These are phyloP conservation scores for Oryzias celebensis DNA, from an alignment of 2,113 vertebrate species.

Conservation along the genomic window DNA sequence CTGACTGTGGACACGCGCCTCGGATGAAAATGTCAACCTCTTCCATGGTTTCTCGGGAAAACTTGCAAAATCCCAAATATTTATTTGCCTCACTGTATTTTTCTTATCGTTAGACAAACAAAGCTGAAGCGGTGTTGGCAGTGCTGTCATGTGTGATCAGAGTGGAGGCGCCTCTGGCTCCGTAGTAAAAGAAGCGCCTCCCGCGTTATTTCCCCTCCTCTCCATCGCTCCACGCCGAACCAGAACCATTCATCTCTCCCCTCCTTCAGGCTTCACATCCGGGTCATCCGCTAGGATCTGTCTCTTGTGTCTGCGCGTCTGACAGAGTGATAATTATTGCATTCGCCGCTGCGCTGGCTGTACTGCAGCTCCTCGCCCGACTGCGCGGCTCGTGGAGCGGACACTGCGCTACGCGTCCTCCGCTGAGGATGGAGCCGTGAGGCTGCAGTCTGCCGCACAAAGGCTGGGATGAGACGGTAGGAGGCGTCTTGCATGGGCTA, in stretches of 20 bases:
- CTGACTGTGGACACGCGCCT: too few species aligned
- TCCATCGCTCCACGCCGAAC: slow-evolving; percentile 69
- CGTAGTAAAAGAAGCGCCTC: slow-evolving; percentile 63
- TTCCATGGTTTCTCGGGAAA: too few species aligned
- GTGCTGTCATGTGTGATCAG: too few species aligned
- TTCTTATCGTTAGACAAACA: too few species aligned
- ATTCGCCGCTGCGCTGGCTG: slow-evolving; percentile 62
- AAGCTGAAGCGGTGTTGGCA: too few species aligned
- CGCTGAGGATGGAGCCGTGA: slow-evolving; percentile 63
- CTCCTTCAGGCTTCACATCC: slow-evolving; percentile 82
- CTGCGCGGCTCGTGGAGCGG: slow-evolving; percentile 63
- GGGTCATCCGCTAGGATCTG: slow-evolving; percentile 77
- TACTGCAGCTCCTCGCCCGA: slow-evolving; percentile 66
- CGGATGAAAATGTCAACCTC: too few species aligned
- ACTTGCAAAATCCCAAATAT: too few species aligned
- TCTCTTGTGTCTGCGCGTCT: slow-evolving; percentile 63
- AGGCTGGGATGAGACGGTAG: slow-evolving; percentile 70
- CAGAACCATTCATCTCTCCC: slow-evolving; percentile 76
- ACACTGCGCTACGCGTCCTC: slow-evolving; percentile 61
- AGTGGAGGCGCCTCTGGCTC: slow-evolving; percentile 57
- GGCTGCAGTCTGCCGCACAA: slow-evolving; percentile 57
- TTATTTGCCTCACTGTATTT: too few species aligned
- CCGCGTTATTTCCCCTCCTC: slow-evolving; percentile 60
- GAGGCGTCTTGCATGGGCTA: slow-evolving; percentile 62
- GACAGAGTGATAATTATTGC: slow-evolving; percentile 58